Conservation (phyloP, 2,888 invertebrate species). For the Cremastinae sp. region DNA sequence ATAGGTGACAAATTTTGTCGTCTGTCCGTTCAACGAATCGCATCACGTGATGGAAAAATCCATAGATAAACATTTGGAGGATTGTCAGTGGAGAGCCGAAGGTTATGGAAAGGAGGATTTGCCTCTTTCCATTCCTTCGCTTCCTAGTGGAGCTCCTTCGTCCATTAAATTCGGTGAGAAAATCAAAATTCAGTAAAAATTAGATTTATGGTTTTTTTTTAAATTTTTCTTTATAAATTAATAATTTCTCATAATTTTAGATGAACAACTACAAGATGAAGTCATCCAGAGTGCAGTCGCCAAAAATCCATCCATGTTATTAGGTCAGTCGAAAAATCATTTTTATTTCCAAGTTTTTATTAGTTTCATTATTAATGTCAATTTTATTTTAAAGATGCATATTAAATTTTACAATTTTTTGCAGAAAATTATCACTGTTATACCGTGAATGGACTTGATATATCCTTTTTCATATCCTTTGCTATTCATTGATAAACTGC, state of each 20-base stretch:
- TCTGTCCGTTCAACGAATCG: constrained; percentile 80
- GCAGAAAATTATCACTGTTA: constrained; percentile 74
- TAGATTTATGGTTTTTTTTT: neutral
- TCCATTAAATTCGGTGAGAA: constrained; percentile 76
- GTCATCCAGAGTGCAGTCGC: constrained; percentile 72
- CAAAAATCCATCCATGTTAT: constrained; percentile 69
- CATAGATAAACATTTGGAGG: constrained; percentile 79
- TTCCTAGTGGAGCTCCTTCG: constrained; percentile 71
- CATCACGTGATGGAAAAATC: constrained; percentile 80
- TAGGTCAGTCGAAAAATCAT: constrained; percentile 70
- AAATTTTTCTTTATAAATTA: neutral
- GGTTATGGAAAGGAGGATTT: constrained; percentile 80
- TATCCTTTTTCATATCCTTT: constrained; percentile 80
- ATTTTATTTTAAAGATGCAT: neutral
- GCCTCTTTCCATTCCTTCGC: constrained; percentile 80
- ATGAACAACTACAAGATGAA: constrained; percentile 79
- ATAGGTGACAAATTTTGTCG: constrained; percentile 72
- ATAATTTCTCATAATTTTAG: constrained; percentile 72
- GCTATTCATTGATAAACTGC: constrained; percentile 53
- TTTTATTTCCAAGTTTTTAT: neutral
- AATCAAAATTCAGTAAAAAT: neutral
- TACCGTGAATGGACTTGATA: constrained; percentile 74
- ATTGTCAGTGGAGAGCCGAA: constrained; percentile 81
- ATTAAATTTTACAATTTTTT: constrained; percentile 71
- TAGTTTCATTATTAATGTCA: no score